Conservation (phyloP, 2,888 invertebrate genomes). For the Drosophila parthenogenetica region DNA sequence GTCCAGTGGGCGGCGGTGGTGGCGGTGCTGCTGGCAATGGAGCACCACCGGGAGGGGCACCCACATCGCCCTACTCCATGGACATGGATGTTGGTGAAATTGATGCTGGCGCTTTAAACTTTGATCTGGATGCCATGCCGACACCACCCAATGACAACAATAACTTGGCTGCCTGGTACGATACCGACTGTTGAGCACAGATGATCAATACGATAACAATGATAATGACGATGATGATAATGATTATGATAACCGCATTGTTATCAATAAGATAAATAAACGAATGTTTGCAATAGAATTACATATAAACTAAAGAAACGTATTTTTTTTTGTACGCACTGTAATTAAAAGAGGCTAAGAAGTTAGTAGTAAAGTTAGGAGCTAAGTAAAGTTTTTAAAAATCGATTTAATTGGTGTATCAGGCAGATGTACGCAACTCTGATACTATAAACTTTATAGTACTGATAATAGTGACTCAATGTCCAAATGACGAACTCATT, state of each 20-base stretch:
- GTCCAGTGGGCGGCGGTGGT: slow-evolving; percentile 82
- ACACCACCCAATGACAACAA: slow-evolving; percentile 95
- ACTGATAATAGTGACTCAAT: too few species aligned
- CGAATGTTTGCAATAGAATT: slow-evolving; percentile 19
- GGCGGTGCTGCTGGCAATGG: slow-evolving; percentile 56
- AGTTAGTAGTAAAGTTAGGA: too few species aligned
- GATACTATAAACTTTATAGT: too few species aligned
- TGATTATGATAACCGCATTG: background rate
- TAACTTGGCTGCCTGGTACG: slow-evolving; percentile 98
- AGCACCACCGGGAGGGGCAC: slow-evolving; percentile 84
- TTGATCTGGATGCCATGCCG: slow-evolving; percentile 91
- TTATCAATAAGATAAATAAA: slow-evolving; percentile 12
- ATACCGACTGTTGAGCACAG: slow-evolving; percentile 93
- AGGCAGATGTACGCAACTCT: too few species aligned
- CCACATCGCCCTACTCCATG: slow-evolving; percentile 89
- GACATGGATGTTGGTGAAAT: slow-evolving; percentile 95
- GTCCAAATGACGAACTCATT: too few species aligned
- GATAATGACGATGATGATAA: background rate
- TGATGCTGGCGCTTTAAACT: slow-evolving; percentile 90
- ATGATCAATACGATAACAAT: slow-evolving; percentile 14
- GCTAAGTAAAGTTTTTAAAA: too few species aligned
- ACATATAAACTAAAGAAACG: background rate
- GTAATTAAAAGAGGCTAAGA: too few species aligned
- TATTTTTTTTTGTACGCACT: too few species aligned
- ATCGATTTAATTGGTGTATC: too few species aligned